These are phyloP conservation scores for Agonopterix subpropinquella DNA, from an alignment of 2,888 invertebrate species.

Conservation along the genomic window DNA sequence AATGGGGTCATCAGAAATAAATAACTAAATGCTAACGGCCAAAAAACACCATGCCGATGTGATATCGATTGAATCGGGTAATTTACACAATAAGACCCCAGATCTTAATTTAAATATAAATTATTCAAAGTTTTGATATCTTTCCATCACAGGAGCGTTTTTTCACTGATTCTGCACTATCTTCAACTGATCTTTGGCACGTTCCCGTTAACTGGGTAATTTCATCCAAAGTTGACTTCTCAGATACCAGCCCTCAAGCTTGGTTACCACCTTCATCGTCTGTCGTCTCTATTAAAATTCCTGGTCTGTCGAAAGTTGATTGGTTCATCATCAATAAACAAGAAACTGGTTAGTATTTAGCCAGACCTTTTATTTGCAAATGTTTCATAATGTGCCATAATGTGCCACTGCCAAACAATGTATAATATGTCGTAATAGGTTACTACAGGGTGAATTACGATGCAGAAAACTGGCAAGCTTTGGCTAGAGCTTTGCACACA, in stretches of 20 bases:
- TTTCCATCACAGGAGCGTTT: slow-evolving; percentile 39
- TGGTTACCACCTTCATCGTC: slow-evolving; percentile 60
- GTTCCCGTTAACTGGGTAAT: slow-evolving; percentile 73
- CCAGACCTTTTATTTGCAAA: no score
- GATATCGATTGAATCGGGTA: no score
- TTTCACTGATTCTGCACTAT: slow-evolving; percentile 41
- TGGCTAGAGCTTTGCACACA: slow-evolving; percentile 79
- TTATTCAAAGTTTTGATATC: not conserved
- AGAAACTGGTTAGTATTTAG: slow-evolving; percentile 66
- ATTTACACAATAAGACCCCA: no score
- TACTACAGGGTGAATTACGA: slow-evolving; percentile 86
- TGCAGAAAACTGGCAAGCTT: slow-evolving; percentile 79
- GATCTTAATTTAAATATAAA: no score
- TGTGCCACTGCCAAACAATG: no score
- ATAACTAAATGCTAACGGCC: no score
- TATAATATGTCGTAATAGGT: slow-evolving; percentile 43
- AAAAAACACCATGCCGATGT: no score
- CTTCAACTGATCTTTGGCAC: slow-evolving; percentile 59
- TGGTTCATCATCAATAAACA: slow-evolving; percentile 81
- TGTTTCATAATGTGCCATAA: no score
- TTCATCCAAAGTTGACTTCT: slow-evolving; percentile 54
- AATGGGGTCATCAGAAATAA: no score
- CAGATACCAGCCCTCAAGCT: slow-evolving; percentile 54
- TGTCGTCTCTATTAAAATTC: slow-evolving; percentile 35
- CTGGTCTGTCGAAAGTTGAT: slow-evolving; percentile 34